These are phyloP conservation scores for Chlorops oryzae DNA, from an alignment of 1,140 invertebrate genomes.

Conservation along the genomic window DNA sequence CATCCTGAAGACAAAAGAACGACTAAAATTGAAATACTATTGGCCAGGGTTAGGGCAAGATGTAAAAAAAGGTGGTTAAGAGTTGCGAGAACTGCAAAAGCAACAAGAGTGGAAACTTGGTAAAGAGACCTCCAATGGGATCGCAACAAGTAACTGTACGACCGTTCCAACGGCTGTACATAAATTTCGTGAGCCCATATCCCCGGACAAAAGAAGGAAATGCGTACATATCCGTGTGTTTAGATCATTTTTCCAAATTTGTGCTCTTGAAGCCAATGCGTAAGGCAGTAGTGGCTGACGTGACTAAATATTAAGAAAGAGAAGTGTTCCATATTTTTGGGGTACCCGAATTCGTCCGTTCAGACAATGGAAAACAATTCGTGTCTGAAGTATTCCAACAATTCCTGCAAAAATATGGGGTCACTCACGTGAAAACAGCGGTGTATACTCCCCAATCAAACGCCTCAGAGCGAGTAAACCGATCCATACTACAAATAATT, in stretches of 20 bases:
- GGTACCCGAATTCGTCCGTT: background rate
- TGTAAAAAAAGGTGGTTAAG: background rate
- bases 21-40: background rate
- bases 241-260: too few species aligned
- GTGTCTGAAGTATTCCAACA: background rate
- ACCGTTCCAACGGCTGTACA: background rate
- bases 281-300: too few species aligned
- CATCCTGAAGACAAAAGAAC: background rate
- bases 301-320: too few species aligned
- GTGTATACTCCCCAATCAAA: background rate
- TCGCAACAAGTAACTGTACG: background rate
- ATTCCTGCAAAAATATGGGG: too few species aligned
- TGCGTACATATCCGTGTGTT: background rate
- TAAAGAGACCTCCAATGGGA: background rate
- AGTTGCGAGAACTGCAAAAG: background rate
- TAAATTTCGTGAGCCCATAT: background rate
- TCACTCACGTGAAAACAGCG: background rate
- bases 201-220: background rate
- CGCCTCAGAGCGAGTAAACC: background rate
- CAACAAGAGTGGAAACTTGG: background rate
- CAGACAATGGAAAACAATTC: slow-evolving; percentile 6
- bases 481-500: background rate
- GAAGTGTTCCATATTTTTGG: too few species aligned
- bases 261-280: background rate
- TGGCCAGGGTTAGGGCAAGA: background rate